Percentiles rank a stretch among this genome's conserved stretches.
phyloP scores from a whole-genome alignment of 2,797 vertebrate genomes.

The Scomberomorus guttatus region DNA sequence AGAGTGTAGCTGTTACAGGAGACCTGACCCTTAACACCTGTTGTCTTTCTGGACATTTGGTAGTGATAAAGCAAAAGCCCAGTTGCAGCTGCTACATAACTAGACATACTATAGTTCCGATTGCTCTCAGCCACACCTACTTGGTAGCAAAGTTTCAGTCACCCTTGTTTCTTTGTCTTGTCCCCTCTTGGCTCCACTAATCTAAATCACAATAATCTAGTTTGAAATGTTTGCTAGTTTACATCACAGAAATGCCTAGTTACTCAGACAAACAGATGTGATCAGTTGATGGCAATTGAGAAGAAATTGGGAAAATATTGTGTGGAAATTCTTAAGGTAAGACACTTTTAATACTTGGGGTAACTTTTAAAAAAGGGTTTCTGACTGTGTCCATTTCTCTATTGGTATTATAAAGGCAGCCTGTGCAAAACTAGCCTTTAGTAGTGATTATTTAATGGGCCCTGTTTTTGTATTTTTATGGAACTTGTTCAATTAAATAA shows the following conservation, averaged over 20 bases:
- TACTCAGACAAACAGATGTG: background rate
- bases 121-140: conserved; percentile 56
- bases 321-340: conserved; percentile 58
- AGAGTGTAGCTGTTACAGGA: background rate
- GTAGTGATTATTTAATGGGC: background rate
- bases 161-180: conserved; percentile 34
- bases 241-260: conserved; percentile 10
- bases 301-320: conserved; percentile 54
- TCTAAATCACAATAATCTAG: conserved; percentile 21
- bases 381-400: background rate
- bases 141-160: conserved; percentile 32
- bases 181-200: conserved; percentile 7
- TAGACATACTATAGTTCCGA: conserved; percentile 35
- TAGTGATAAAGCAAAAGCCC: conserved; percentile 35
- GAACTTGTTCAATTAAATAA: too few species aligned
- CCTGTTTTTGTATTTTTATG: conserved; percentile 2
- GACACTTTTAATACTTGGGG: conserved; percentile 2
- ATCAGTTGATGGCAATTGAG: background rate
- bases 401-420: background rate
- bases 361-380: background rate
- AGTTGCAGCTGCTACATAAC: conserved; percentile 47
- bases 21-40: conserved; percentile 38
- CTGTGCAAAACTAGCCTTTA: background rate
- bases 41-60: conserved; percentile 31
- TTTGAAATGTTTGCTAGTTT: background rate